Percentiles rank a stretch among this genome's conserved stretches.
These are phyloP conservation scores for Drosophila yakuba DNA, from an alignment of 1,140 invertebrate species.

Conservation along the genomic window DNA sequence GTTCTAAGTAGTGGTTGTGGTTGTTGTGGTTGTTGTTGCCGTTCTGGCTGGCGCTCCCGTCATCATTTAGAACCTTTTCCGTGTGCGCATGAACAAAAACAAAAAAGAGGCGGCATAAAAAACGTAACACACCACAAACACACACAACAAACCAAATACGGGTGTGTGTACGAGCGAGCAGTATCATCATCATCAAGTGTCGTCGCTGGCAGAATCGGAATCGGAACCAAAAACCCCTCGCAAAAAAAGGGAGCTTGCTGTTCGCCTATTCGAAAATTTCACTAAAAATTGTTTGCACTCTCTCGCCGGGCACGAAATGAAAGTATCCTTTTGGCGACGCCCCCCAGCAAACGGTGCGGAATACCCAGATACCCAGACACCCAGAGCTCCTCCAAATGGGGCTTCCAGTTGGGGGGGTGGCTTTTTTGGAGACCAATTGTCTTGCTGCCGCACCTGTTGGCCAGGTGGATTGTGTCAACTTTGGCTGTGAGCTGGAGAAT, in stretches of 20 bases:
- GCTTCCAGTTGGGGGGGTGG: neutral
- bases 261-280: conserved; percentile 85
- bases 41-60: conserved; percentile 64
- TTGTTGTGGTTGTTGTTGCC: conserved; percentile 39
- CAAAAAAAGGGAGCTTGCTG: conserved; percentile 70
- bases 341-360: conserved; percentile 9
- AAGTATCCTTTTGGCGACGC: conserved; percentile 71
- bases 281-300: conserved; percentile 85
- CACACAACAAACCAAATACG: conserved; percentile 45
- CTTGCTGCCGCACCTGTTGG: conserved; percentile 36
- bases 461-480: conserved; percentile 45
- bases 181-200: conserved; percentile 68
- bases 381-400: conserved; percentile 8
- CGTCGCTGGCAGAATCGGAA: conserved; percentile 50
- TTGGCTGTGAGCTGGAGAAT: conserved; percentile 15
- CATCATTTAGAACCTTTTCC: conserved; percentile 76
- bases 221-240: conserved; percentile 44
- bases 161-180: conserved; percentile 45
- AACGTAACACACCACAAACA: conserved; percentile 57
- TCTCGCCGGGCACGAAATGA: conserved; percentile 80
- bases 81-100: conserved; percentile 58
- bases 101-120: conserved; percentile 20
- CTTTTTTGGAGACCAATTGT: conserved; percentile 1
- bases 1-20: conserved; percentile 61
- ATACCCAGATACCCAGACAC: neutral